Evolutionary conservation across 2,797 vertebrate genomes (phyloP).

Genomic region (Erithacus rubecula): DNA sequence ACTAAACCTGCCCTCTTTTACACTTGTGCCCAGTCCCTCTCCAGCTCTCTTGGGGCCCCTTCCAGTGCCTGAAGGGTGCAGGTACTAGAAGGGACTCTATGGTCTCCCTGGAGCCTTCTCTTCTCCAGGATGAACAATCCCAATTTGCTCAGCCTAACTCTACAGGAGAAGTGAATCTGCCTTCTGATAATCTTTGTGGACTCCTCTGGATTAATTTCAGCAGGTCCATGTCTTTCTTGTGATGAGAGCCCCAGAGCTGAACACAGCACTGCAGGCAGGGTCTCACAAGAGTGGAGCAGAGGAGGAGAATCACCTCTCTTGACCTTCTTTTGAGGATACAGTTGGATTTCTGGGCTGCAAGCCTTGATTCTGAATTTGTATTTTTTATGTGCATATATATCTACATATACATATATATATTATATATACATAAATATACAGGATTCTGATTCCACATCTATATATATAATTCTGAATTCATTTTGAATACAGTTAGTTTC

Average conservation of each 20-base stretch:
- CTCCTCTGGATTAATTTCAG: not conserved
- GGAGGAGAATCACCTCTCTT: not conserved
- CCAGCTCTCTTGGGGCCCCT: too few relatives aligned
- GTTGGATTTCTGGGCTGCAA: not conserved
- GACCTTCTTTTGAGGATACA: not conserved
- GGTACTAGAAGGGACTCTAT: not conserved
- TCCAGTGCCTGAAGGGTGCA: too few relatives aligned
- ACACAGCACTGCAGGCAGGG: too few relatives aligned
- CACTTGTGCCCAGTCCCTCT: not conserved
- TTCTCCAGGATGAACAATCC: not conserved
- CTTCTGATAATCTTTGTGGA: not conserved
- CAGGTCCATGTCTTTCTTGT: rapidly evolving
- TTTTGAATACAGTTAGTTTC: not conserved
- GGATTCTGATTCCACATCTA: not conserved
- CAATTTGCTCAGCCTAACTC: not conserved
- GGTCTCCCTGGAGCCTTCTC: rapidly evolving
- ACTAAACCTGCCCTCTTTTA: not conserved
- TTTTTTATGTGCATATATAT: not conserved
- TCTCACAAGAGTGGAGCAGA: not conserved
- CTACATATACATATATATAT: rapidly evolving
- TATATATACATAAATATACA: not conserved
- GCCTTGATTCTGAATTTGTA: not conserved
- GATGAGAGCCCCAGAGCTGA: not conserved
- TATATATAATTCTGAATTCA: not conserved
- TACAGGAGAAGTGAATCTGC: not conserved